Evolutionary conservation across 2,888 invertebrate species (phyloP).

Genomic region (Leuctra nigra): DNA sequence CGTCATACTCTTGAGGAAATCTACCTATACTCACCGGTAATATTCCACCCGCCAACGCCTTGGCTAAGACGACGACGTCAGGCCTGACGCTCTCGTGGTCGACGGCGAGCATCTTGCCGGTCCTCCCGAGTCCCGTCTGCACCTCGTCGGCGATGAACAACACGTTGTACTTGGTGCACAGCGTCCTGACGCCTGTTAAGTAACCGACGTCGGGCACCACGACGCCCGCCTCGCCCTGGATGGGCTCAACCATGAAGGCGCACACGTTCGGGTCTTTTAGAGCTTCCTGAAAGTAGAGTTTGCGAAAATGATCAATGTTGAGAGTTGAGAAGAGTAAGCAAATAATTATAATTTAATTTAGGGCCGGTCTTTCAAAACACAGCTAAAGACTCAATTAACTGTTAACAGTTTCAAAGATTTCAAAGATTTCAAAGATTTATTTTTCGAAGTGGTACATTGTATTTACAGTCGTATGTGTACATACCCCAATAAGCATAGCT

Average conservation of each 20-base stretch:
- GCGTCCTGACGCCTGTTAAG: constrained; percentile 68
- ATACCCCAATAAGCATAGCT: too few species aligned
- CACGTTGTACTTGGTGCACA: constrained; percentile 85
- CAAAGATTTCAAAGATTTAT: too few species aligned
- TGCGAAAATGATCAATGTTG: too few species aligned
- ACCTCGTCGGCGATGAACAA: constrained; percentile 94
- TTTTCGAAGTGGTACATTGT: too few species aligned
- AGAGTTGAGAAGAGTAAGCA: too few species aligned
- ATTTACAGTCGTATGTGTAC: too few species aligned
- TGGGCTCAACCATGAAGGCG: constrained; percentile 95
- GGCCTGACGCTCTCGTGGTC: constrained; percentile 84
- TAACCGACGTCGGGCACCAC: constrained; percentile 83
- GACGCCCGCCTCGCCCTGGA: constrained; percentile 95
- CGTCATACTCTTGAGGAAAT: too few species aligned
- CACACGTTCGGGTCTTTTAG: constrained; percentile 75
- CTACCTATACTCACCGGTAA: constrained; percentile 57
- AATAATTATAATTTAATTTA: too few species aligned
- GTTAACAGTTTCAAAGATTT: too few species aligned
- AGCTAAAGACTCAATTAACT: too few species aligned
- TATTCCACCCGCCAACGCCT: constrained; percentile 88
- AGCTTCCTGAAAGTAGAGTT: constrained; percentile 50
- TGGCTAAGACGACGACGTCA: constrained; percentile 85
- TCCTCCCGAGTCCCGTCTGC: constrained; percentile 87
- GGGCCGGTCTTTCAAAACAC: too few species aligned
- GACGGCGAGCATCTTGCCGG: constrained; percentile 78